Conservation (phyloP, 2,113 vertebrate species). For the Colossoma macropomum region DNA sequence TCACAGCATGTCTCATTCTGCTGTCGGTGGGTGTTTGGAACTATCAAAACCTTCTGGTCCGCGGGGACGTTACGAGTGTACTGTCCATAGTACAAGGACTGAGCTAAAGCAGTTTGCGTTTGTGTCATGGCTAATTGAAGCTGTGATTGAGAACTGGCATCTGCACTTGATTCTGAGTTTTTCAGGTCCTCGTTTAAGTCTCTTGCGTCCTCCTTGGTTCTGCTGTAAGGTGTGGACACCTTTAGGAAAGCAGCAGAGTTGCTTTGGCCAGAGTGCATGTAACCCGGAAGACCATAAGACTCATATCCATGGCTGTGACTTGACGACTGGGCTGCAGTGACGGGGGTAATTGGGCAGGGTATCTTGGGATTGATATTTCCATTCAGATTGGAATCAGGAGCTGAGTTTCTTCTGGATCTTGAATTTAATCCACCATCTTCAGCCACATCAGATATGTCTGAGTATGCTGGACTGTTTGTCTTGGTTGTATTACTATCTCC, state of each 20-base stretch:
- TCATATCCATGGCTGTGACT: slow-evolving; percentile 94
- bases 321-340: slow-evolving; percentile 84
- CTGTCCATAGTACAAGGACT: slow-evolving; percentile 97
- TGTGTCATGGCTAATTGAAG: slow-evolving; percentile 95
- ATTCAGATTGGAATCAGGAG: slow-evolving; percentile 83
- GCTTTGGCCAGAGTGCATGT: slow-evolving; percentile 88
- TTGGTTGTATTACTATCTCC: slow-evolving; percentile 83
- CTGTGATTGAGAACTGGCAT: slow-evolving; percentile 84
- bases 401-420: slow-evolving; percentile 88
- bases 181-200: slow-evolving; percentile 85
- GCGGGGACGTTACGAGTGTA: slow-evolving; percentile 95
- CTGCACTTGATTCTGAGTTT: slow-evolving; percentile 75
- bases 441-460: slow-evolving; percentile 95
- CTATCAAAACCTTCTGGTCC: slow-evolving; percentile 95
- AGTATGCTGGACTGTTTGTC: slow-evolving; percentile 97
- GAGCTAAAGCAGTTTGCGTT: slow-evolving; percentile 93
- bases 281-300: slow-evolving; percentile 92
- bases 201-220: slow-evolving; percentile 87
- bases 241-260: slow-evolving; percentile 80
- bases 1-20: slow-evolving; percentile 91
- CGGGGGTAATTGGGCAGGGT: slow-evolving; percentile 79
- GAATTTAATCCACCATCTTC: slow-evolving; percentile 93
- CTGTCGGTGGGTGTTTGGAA: slow-evolving; percentile 85
- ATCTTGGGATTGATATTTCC: slow-evolving; percentile 82
- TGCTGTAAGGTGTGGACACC: slow-evolving; percentile 74